Evolutionary conservation across 1,140 invertebrate species (phyloP).

Genomic region (Eueides isabella): DNA sequence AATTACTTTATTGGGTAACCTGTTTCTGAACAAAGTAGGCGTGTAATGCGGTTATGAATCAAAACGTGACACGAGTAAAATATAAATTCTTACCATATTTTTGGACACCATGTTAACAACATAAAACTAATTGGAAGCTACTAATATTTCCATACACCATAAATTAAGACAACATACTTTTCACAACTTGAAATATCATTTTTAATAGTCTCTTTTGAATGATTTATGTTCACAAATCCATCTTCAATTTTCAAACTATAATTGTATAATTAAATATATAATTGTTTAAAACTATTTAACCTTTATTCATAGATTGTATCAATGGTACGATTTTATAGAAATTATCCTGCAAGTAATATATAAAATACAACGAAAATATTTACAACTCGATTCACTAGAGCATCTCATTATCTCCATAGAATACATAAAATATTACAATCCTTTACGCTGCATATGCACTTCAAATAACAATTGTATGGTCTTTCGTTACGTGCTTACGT

Average conservation of each 20-base stretch:
- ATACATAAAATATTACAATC: slow-evolving; percentile 46
- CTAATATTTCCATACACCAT: slow-evolving; percentile 52
- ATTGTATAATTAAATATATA: slow-evolving; percentile 6
- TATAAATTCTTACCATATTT: slow-evolving; percentile 49
- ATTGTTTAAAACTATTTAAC: neutral
- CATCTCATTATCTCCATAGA: slow-evolving; percentile 36
- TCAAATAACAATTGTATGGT: slow-evolving; percentile 47
- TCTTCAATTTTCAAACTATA: slow-evolving; percentile 21
- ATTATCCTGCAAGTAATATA: slow-evolving; percentile 13
- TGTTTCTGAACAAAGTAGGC: slow-evolving; percentile 71
- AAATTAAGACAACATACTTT: slow-evolving; percentile 45
- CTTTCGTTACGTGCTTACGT: slow-evolving; percentile 61
- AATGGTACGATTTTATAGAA: neutral
- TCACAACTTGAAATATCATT: slow-evolving; percentile 17
- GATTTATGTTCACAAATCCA: slow-evolving; percentile 26
- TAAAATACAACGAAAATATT: neutral
- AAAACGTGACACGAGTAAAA: slow-evolving; percentile 57
- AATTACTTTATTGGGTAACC: slow-evolving; percentile 77
- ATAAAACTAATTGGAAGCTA: slow-evolving; percentile 45
- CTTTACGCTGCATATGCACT: slow-evolving; percentile 40
- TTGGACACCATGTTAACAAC: slow-evolving; percentile 42
- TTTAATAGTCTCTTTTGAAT: slow-evolving; percentile 35
- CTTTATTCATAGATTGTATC: neutral
- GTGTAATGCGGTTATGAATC: slow-evolving; percentile 71
- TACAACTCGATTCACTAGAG: neutral